Percentiles rank a stretch among this genome's conserved stretches.
Evolutionary conservation across 2,797 vertebrate genomes (phyloP).

Genomic region (Poecilia picta): DNA sequence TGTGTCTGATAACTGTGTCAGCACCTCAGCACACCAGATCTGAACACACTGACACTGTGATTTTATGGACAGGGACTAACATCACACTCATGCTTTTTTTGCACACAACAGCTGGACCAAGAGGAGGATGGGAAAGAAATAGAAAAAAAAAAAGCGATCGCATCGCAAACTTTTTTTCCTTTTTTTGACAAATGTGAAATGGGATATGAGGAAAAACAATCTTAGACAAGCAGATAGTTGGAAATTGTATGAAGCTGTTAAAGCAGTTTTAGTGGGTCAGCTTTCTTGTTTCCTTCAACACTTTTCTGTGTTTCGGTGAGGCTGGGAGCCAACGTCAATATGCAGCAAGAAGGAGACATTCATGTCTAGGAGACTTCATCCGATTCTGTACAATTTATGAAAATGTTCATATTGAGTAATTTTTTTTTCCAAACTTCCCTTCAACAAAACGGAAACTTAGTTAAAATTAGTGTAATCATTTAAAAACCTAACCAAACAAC

Average conservation of each 20-base stretch:
- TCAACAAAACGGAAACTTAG: background rate
- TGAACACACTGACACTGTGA: constrained; percentile 23
- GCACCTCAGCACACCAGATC: constrained; percentile 54
- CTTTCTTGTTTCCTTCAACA: background rate
- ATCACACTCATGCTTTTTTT: constrained; percentile 26
- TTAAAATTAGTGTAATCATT: background rate
- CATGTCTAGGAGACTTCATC: background rate
- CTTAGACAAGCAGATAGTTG: background rate
- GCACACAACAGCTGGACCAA: constrained; percentile 7
- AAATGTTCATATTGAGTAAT: background rate
- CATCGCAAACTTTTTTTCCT: background rate
- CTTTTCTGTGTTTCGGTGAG: background rate
- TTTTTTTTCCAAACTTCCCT: background rate
- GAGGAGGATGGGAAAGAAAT: constrained; percentile 5
- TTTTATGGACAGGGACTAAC: constrained; percentile 24
- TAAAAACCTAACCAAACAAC: background rate
- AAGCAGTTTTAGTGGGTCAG: background rate
- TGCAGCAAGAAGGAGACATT: background rate
- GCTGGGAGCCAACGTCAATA: background rate
- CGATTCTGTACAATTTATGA: background rate
- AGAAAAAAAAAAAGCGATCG: background rate
- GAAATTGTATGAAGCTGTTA: background rate
- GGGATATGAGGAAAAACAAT: background rate
- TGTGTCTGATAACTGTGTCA: constrained; percentile 70
- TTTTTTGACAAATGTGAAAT: background rate